Percentiles rank a stretch among this genome's conserved stretches.
Conservation (phyloP, 2,888 invertebrate species). For the Carabus problematicus region DNA sequence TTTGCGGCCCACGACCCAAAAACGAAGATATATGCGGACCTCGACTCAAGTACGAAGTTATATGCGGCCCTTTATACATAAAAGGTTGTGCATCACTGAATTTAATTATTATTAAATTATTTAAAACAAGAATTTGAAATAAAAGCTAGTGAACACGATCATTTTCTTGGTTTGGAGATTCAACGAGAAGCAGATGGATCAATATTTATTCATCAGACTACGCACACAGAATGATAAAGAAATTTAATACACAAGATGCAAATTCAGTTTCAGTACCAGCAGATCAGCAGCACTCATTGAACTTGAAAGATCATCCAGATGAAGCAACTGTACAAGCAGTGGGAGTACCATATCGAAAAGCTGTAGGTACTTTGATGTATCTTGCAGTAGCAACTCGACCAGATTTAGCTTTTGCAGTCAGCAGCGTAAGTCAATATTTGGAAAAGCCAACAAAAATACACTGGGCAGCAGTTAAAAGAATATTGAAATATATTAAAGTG, state of each 20-base stretch:
- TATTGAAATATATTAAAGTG: conserved; percentile 17
- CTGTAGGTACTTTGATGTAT: conserved; percentile 28
- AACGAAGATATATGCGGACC: too few species aligned
- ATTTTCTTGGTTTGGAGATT: conserved; percentile 44
- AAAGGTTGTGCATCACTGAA: too few species aligned
- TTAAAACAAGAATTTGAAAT: conserved; percentile 43
- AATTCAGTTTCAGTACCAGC: conserved; percentile 46
- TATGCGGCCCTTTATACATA: too few species aligned
- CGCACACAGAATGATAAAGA: conserved; percentile 34
- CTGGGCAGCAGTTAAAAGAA: conserved; percentile 10
- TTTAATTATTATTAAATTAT: conserved; percentile 43
- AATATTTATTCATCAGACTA: conserved; percentile 43
- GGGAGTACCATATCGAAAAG: conserved; percentile 44
- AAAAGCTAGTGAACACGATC: conserved; percentile 26
- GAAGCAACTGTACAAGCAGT: conserved; percentile 23
- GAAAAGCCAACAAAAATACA: conserved; percentile 16
- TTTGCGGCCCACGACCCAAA: too few species aligned
- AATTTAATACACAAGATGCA: conserved; percentile 45
- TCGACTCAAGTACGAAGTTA: too few species aligned
- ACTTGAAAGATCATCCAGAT: not conserved
- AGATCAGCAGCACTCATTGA: conserved; percentile 27
- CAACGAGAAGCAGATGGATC: conserved; percentile 39
- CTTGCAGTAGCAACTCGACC: conserved; percentile 20
- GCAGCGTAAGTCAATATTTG: conserved; percentile 21
- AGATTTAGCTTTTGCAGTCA: conserved; percentile 31